These are phyloP conservation scores for Leptinotarsa haldemani DNA, from an alignment of 2,888 invertebrate species.

Conservation along the genomic window DNA sequence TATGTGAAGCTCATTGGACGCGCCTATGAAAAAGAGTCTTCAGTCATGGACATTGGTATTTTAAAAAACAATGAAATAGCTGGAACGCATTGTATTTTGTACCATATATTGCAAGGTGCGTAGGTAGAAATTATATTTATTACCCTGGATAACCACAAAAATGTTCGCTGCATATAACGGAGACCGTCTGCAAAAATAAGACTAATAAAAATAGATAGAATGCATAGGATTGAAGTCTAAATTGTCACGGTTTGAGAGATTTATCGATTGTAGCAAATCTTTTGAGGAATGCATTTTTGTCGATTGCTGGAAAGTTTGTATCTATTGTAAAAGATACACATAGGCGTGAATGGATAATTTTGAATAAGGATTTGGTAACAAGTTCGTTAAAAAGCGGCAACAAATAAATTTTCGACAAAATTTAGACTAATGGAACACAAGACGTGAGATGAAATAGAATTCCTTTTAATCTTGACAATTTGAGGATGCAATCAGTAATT, in stretches of 20 bases:
- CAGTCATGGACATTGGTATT: not conserved
- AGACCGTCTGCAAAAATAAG: slow-evolving; percentile 37
- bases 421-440: no score
- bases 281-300: slow-evolving; percentile 34
- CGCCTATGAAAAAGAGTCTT: not conserved
- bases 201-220: slow-evolving; percentile 40
- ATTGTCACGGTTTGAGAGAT: slow-evolving; percentile 41
- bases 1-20: not conserved
- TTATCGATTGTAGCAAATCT: slow-evolving; percentile 36
- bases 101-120: slow-evolving; percentile 31
- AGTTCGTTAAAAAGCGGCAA: no score
- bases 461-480: no score
- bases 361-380: not conserved
- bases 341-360: not conserved
- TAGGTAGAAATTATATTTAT: slow-evolving; percentile 46
- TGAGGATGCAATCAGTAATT: no score
- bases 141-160: slow-evolving; percentile 37
- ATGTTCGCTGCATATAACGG: slow-evolving; percentile 30
- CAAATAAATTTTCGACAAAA: no score
- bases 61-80: slow-evolving; percentile 15
- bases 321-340: not conserved
- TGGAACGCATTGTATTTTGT: slow-evolving; percentile 32
- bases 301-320: slow-evolving; percentile 15
- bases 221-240: slow-evolving; percentile 37
- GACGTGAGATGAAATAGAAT: no score